Evolutionary conservation across 2,797 vertebrate genomes (phyloP), one percentile per base, ranked within the genome.

Genomic region (Oceanodroma leucorhoa): DNA sequence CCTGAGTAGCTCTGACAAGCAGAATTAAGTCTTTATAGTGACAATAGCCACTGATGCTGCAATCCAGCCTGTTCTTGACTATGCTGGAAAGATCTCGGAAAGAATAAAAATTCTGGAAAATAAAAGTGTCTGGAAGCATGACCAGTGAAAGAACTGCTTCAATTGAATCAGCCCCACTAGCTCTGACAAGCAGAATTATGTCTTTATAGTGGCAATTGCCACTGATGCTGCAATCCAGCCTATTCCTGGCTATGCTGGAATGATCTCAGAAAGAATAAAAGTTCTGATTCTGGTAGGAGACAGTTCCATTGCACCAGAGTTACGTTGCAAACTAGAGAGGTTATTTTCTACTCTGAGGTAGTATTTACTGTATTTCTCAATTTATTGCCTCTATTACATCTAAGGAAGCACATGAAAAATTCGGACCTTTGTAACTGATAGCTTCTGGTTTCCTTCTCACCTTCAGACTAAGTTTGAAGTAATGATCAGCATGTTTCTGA

Each of bases 111-210:
- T n/a, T n/a, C n/a, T n/a, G n/a, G 34, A 87, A 87, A 67, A 48
- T 5, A 79, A 77, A 80, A 61, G 34, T 48, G 1, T 32, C 41
- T 62, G 21, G 8, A 93, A 73, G n/a, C 8, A 14, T 8, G 20
- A 50, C 9, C 19, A 57, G 2, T 64, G 46, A 80, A 89, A 51
- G 27, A 82, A 53, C 4, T 41, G 10, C 3, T 73, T 79, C 34
- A 72, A 3, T 1, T 65, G 36, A 64, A 51, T 58, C 8, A n/a
- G 5, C 6, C 6, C 0, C 1, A 58, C 5, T 62, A 83, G 16
- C 19, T 64, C 41, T 45, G 43, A 61, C 8, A 88, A 88, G 7
- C 14, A 36, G 17, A 66, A 50, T 48, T 16, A 79, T 34, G 5
- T 20, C 19, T 51, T 84, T 60, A 24, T 19, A 11, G 10, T 19